phyloP scores from a whole-genome alignment of 2,797 vertebrate species.

The Liasis olivaceus region DNA sequence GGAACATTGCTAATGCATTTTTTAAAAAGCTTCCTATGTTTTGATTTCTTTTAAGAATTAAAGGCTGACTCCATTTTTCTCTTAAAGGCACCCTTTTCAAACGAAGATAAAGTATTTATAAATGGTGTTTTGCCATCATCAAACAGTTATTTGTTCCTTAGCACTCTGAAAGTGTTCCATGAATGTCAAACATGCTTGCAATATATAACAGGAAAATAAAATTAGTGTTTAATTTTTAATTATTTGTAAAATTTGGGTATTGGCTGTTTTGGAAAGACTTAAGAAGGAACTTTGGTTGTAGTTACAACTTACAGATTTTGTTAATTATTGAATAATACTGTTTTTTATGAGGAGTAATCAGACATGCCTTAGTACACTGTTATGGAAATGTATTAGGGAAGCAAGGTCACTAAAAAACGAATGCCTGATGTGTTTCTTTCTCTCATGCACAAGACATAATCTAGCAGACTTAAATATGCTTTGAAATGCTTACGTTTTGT shows the following conservation, averaged over 20 bases:
- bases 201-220: slow-evolving; percentile 30
- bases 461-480: neutral
- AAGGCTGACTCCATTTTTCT: neutral
- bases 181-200: slow-evolving; percentile 3
- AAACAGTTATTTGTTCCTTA: slow-evolving; percentile 9
- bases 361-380: slow-evolving; percentile 16
- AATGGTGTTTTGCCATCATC: slow-evolving; percentile 2
- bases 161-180: neutral
- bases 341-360: slow-evolving; percentile 23
- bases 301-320: slow-evolving; percentile 9
- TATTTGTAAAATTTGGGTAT: slow-evolving; percentile 12
- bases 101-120: neutral
- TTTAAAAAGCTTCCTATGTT: neutral
- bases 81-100: neutral
- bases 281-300: neutral
- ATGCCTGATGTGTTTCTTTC: neutral
- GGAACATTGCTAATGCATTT: neutral
- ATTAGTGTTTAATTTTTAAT: slow-evolving; percentile 15
- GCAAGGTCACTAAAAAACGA: neutral
- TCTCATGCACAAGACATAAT: neutral
- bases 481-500: neutral
- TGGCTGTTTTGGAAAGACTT: slow-evolving; percentile 13
- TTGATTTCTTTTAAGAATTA: neutral
- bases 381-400: neutral
- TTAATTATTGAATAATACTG: slow-evolving; percentile 13